These are phyloP conservation scores for Ceyx cyanopectus DNA, from an alignment of 2,113 vertebrate species.

Conservation along the genomic window DNA sequence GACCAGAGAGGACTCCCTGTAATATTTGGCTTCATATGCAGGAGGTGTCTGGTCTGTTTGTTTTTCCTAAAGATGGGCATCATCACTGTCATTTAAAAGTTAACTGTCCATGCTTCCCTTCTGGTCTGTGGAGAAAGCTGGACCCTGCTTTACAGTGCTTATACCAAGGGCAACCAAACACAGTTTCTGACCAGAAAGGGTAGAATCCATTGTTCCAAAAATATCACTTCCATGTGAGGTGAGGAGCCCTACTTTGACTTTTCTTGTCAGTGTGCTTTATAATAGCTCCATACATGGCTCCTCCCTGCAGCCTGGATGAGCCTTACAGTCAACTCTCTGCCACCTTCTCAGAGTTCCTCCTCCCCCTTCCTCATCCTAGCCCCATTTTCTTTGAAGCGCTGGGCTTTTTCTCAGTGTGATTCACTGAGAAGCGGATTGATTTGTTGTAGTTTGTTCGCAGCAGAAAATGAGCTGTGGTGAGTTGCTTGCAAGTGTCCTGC, in stretches of 20 bases:
- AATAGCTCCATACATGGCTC: neutral
- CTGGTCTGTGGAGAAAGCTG: neutral
- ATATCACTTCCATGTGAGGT: neutral
- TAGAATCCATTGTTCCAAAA: neutral
- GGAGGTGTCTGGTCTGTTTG: neutral
- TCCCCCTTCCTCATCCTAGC: neutral
- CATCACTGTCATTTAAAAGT: neutral
- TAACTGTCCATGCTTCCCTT: neutral
- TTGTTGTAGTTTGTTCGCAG: neutral
- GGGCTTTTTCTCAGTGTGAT: neutral
- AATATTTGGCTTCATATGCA: neutral
- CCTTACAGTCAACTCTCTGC: neutral
- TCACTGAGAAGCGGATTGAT: neutral
- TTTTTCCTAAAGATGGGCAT: neutral
- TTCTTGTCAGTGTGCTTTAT: neutral
- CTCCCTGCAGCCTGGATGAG: neutral
- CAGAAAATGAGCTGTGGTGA: neutral
- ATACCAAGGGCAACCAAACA: neutral
- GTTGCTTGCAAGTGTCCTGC: neutral
- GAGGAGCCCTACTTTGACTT: neutral
- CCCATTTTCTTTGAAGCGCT: neutral
- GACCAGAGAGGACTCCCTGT: neutral
- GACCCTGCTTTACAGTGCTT: neutral
- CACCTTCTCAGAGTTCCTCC: neutral
- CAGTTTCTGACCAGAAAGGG: neutral